A percentile compares a stretch with the other conserved stretches of the same genome.
Evolutionary conservation across 2,797 vertebrate species (phyloP).

Genomic region (Scolopax bukidnonensis): DNA sequence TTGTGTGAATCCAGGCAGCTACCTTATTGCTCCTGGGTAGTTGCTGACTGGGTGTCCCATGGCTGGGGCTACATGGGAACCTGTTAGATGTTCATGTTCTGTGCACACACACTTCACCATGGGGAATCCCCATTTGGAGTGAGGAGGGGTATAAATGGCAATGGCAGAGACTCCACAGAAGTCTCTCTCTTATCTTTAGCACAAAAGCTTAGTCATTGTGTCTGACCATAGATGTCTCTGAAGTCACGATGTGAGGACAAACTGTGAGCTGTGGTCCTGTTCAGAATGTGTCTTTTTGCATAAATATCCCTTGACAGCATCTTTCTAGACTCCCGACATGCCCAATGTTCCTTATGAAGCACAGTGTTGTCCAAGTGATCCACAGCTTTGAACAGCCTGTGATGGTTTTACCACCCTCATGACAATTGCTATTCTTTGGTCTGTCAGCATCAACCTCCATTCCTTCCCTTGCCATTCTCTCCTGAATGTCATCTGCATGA

Average conservation of each 20-base stretch:
- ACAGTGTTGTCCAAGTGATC: background rate
- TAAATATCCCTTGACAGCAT: background rate
- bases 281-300: background rate
- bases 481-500: background rate
- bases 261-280: background rate
- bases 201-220: background rate
- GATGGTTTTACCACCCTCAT: background rate
- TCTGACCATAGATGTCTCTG: background rate
- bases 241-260: background rate
- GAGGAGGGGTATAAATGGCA: background rate
- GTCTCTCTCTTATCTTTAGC: background rate
- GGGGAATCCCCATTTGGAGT: background rate
- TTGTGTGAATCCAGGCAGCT: background rate
- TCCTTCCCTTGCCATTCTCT: background rate
- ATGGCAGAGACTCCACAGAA: background rate
- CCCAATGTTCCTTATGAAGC: background rate
- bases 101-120: background rate
- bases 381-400: background rate
- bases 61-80: background rate
- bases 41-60: background rate
- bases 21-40: background rate
- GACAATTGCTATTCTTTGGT: background rate
- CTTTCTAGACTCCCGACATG: background rate
- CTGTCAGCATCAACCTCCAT: background rate
- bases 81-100: background rate